Conservation (phyloP, 2,888 invertebrate species). For the Marasmarcha lunaedactyla region DNA sequence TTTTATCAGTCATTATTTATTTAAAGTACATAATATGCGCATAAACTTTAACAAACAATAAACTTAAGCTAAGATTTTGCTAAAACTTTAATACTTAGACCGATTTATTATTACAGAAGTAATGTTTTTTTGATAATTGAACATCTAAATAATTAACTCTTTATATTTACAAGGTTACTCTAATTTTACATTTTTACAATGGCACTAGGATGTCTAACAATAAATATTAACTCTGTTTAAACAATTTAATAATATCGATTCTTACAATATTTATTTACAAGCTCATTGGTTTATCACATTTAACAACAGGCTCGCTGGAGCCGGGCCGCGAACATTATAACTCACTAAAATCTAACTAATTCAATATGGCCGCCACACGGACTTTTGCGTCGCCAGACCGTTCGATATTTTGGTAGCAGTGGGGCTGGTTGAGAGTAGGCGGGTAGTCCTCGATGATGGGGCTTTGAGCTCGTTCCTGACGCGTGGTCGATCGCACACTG, state of each 20-base stretch:
- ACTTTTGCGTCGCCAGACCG: constrained; percentile 71
- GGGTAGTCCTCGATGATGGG: constrained; percentile 64
- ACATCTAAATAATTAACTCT: constrained; percentile 17
- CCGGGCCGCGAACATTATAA: background rate
- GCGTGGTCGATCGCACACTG: constrained; percentile 62
- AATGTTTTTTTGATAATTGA: constrained; percentile 13
- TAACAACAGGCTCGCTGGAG: constrained; percentile 13
- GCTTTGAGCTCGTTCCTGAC: constrained; percentile 71
- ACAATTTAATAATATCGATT: constrained; percentile 17
- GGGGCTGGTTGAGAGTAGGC: constrained; percentile 52
- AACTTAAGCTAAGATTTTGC: background rate
- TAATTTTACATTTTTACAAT: constrained; percentile 34
- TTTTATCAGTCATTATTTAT: constrained; percentile 1
- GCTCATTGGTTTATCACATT: constrained; percentile 68
- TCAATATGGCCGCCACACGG: constrained; percentile 82
- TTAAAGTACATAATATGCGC: background rate
- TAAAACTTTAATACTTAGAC: background rate
- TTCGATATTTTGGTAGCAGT: constrained; percentile 72
- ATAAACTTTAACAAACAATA: no score
- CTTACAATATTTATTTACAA: constrained; percentile 44
- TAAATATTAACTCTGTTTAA: constrained; percentile 31
- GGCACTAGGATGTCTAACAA: constrained; percentile 38
- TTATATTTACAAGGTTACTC: constrained; percentile 32
- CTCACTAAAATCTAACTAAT: constrained; percentile 12
- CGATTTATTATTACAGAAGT: background rate